Percentiles rank a stretch among this genome's conserved stretches.
phyloP scores from a whole-genome alignment of 2,888 invertebrate species.

The Hemicrepidius hirtus region DNA sequence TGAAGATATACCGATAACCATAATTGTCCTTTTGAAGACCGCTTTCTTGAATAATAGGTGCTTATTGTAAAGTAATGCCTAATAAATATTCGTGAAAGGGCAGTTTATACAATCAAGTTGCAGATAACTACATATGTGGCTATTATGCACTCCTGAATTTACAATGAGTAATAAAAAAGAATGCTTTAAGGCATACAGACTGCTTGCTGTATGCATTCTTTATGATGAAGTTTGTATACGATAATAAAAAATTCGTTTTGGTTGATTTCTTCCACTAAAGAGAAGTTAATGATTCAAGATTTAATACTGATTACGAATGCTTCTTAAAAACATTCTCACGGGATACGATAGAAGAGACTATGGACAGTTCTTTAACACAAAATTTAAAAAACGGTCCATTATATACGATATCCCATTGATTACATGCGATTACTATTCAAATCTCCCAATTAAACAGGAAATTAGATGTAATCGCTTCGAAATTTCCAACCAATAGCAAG shows the following conservation, averaged over 20 bases:
- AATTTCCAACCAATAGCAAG: too few relatives aligned
- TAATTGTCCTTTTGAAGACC: slow-evolving; percentile 38
- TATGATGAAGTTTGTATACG: neutral
- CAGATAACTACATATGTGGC: slow-evolving; percentile 5
- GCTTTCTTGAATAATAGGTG: slow-evolving; percentile 25
- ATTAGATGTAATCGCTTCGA: too few relatives aligned
- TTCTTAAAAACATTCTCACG: too few relatives aligned
- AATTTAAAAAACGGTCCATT: too few relatives aligned
- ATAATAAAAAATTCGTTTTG: neutral
- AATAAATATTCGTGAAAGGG: slow-evolving; percentile 17
- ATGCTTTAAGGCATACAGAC: neutral
- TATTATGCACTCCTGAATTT: slow-evolving; percentile 7
- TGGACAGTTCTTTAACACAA: too few relatives aligned
- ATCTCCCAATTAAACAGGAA: too few relatives aligned
- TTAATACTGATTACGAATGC: too few relatives aligned
- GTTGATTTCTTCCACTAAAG: too few relatives aligned
- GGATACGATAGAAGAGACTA: too few relatives aligned
- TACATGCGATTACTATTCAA: too few relatives aligned
- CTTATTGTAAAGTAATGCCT: slow-evolving; percentile 26
- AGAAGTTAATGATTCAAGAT: too few relatives aligned
- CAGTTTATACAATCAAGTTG: neutral
- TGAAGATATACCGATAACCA: slow-evolving; percentile 31
- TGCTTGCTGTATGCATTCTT: neutral
- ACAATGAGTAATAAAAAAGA: slow-evolving; percentile 15
- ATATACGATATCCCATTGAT: too few relatives aligned